Evolutionary conservation across 2,113 vertebrate genomes (phyloP).

Genomic region (Megaceryle torquata): DNA sequence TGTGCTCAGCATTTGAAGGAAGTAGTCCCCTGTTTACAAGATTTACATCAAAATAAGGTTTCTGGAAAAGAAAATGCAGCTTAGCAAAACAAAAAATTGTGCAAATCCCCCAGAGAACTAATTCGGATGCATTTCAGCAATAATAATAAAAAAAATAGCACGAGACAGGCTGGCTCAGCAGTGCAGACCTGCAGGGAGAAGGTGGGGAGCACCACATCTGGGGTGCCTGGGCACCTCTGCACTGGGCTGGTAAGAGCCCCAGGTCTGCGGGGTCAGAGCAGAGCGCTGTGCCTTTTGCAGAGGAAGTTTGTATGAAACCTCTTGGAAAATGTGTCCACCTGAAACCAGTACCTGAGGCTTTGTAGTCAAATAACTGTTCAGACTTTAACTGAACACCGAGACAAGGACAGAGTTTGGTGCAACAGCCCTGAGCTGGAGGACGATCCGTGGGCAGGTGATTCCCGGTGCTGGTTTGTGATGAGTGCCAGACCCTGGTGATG

Average conservation of each 20-base stretch:
- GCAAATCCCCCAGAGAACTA: slow-evolving; percentile 22
- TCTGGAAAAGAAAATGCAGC: slow-evolving; percentile 52
- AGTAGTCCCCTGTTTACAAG: slow-evolving; percentile 41
- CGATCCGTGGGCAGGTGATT: fast-evolving
- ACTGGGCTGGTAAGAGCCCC: not conserved
- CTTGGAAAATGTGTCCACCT: not conserved
- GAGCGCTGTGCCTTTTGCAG: fast-evolving
- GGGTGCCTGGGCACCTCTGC: not conserved
- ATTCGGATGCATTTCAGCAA: slow-evolving; percentile 18
- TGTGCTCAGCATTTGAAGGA: slow-evolving; percentile 13
- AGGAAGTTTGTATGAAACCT: not conserved
- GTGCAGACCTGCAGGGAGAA: fast-evolving
- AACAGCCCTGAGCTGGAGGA: not conserved
- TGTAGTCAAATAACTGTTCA: fast-evolving
- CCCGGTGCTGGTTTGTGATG: fast-evolving
- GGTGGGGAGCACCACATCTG: not conserved
- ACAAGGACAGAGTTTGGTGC: fast-evolving
- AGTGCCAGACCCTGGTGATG: fast-evolving
- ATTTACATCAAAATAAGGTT: slow-evolving; percentile 60
- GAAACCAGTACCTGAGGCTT: not conserved
- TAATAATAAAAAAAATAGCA: not conserved
- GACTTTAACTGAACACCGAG: fast-evolving
- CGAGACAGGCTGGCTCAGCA: not conserved
- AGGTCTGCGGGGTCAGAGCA: fast-evolving
- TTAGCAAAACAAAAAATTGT: slow-evolving; percentile 50